These are phyloP conservation scores for Andrena camellia DNA, from an alignment of 2,888 invertebrate species.

Conservation along the genomic window DNA sequence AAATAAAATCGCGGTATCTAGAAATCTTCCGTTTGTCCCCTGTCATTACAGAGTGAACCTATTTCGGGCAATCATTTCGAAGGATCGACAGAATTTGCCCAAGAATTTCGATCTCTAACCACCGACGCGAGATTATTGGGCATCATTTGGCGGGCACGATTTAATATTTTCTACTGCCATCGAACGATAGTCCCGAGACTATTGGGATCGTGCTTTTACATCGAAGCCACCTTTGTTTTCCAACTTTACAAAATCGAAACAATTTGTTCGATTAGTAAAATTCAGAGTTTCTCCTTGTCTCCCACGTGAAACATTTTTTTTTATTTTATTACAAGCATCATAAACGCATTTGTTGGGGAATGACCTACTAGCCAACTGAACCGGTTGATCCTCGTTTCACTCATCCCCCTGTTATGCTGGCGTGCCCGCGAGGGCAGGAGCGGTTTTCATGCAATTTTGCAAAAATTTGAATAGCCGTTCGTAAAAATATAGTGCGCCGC, in stretches of 20 bases:
- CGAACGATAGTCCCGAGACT: neutral
- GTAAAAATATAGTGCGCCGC: conserved; percentile 81
- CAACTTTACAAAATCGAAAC: neutral
- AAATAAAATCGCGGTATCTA: conserved; percentile 84
- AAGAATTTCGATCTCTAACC: conserved; percentile 34
- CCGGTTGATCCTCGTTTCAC: conserved; percentile 66
- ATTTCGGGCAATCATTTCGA: conserved; percentile 40
- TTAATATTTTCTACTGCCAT: conserved; percentile 31
- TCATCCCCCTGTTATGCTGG: conserved; percentile 63
- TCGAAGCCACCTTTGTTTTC: neutral
- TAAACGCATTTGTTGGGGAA: conserved; percentile 54
- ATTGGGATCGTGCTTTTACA: neutral
- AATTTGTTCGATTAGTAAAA: neutral
- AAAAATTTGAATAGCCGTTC: conserved; percentile 84
- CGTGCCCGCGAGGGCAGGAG: conserved; percentile 61
- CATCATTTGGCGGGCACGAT: conserved; percentile 23
- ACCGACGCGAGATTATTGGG: conserved; percentile 6
- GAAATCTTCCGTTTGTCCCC: conserved; percentile 63
- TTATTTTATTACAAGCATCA: neutral
- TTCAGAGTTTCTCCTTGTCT: neutral
- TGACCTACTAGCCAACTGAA: conserved; percentile 80
- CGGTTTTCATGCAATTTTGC: conserved; percentile 82
- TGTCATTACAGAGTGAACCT: conserved; percentile 62
- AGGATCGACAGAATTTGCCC: conserved; percentile 43
- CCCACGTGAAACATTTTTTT: neutral